Conservation (phyloP, 2,888 invertebrate species). For the Brachyptera putata region DNA sequence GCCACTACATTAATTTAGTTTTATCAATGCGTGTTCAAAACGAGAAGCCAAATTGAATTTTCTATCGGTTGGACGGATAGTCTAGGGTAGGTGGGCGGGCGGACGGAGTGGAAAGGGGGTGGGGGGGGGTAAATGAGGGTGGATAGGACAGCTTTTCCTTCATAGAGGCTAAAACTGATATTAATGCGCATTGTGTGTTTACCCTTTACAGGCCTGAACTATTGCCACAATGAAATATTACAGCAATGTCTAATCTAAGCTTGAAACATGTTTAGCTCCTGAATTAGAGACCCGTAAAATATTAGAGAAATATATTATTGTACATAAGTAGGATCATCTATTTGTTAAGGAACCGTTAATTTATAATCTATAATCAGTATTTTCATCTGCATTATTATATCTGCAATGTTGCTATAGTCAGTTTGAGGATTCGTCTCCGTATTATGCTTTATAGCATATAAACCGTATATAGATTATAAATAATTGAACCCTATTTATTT, state of each 20-base stretch:
- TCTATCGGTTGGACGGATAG: not conserved
- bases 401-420: no score
- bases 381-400: no score
- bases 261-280: not conserved
- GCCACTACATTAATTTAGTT: slow-evolving; percentile 13
- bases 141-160: not conserved
- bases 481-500: no score
- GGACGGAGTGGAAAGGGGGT: not conserved
- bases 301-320: not conserved
- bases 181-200: not conserved
- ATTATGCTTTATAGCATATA: no score
- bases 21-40: slow-evolving; percentile 7
- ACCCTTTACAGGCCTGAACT: not conserved
- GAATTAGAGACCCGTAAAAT: not conserved
- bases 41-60: slow-evolving; percentile 4
- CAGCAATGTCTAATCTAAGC: not conserved
- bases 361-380: no score
- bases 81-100: not conserved
- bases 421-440: no score
- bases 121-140: not conserved
- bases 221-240: not conserved
- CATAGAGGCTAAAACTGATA: not conserved
- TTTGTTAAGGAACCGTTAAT: not conserved
- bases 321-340: not conserved
- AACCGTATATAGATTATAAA: no score